phyloP scores from a whole-genome alignment of 2,888 invertebrate species.

The Agrochola litura region DNA sequence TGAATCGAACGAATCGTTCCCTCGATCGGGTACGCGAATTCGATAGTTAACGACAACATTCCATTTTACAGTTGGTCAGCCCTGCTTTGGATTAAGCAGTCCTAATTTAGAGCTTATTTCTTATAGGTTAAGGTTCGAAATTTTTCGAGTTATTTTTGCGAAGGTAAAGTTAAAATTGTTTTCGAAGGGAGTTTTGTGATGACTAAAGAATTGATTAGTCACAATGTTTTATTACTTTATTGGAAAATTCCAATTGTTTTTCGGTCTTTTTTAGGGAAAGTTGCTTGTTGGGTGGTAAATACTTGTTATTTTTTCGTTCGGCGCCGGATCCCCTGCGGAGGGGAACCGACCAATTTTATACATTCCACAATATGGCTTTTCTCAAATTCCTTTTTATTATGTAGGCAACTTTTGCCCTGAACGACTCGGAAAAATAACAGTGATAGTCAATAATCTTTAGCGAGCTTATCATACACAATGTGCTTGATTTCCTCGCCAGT shows the following conservation, averaged over 20 bases:
- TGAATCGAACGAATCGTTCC: conserved; percentile 68
- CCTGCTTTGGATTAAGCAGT: conserved; percentile 40
- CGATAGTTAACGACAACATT: conserved; percentile 69
- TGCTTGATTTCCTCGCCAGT: background rate
- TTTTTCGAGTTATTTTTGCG: conserved; percentile 4
- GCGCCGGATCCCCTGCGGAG: conserved; percentile 26
- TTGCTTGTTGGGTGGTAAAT: conserved; percentile 67
- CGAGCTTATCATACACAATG: background rate
- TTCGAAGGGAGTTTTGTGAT: conserved; percentile 71
- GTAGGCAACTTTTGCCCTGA: background rate
- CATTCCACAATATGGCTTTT: conserved; percentile 40
- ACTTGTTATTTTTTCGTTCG: conserved; percentile 42
- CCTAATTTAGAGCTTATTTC: conserved; percentile 60
- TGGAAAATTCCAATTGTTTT: conserved; percentile 71
- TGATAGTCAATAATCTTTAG: conserved; percentile 2
- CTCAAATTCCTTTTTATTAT: conserved; percentile 37
- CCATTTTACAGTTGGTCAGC: conserved; percentile 57
- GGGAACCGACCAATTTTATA: conserved; percentile 40
- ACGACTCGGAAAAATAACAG: background rate
- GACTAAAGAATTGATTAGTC: conserved; percentile 80
- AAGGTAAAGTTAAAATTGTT: conserved; percentile 45
- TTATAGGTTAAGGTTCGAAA: conserved; percentile 40
- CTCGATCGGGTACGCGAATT: conserved; percentile 69
- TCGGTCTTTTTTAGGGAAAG: conserved; percentile 62
- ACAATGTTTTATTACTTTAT: conserved; percentile 75